Evolutionary conservation across 2,113 vertebrate genomes (phyloP), one percentile per base, ranked within the genome.

Genomic region (Pardalotus punctatus): DNA sequence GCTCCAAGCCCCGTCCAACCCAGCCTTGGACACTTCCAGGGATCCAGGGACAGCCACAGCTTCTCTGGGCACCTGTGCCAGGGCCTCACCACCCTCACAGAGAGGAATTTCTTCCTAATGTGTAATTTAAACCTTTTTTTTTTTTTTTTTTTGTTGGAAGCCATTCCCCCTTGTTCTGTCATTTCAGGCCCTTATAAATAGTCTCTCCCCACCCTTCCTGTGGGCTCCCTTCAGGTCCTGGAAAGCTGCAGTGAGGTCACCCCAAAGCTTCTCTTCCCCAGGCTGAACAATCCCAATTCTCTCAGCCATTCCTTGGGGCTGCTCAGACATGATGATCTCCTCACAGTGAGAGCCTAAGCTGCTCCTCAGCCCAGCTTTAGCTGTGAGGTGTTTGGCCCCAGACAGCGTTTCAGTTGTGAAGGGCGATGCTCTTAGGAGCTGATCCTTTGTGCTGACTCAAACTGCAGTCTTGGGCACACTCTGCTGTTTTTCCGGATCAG

Each of bases 11-110:
- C 43, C 0, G 0, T 64, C 42, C 85, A 72, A 0, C 21, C 50
- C 19, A 66, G 50, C 22, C 22, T 33, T 5, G 35, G 50, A 0
- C 66, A 33, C 38, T 65, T 0, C 42, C 66, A 72, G 31, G 35
- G 67, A 24, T 38, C 11, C 47, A 83, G 45, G 11, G 33, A 11
- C 69, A 60, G 51, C 51, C 51, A 11, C 76, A 80, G 50, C 76
- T 72, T 0, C 76, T 50, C 40, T 79, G 74, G 48, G 29, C 29
- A 87, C 36, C 66, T 65, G 57, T 56, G 57, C 35, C 65, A 71
- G 42, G 35, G 18, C 33, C 50, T 73, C 0, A 0, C 3, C 36
- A 33, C 8, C 38, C 33, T 51, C 28, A 0, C 7, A n/a, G 47
- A 13, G 11, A 60, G 2, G 5, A 43, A 35, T 67, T 82, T 12